Percentiles rank a stretch among this genome's conserved stretches.
These are phyloP conservation scores for Actenoides lindsayi DNA, from an alignment of 2,113 vertebrate species.

Conservation along the genomic window DNA sequence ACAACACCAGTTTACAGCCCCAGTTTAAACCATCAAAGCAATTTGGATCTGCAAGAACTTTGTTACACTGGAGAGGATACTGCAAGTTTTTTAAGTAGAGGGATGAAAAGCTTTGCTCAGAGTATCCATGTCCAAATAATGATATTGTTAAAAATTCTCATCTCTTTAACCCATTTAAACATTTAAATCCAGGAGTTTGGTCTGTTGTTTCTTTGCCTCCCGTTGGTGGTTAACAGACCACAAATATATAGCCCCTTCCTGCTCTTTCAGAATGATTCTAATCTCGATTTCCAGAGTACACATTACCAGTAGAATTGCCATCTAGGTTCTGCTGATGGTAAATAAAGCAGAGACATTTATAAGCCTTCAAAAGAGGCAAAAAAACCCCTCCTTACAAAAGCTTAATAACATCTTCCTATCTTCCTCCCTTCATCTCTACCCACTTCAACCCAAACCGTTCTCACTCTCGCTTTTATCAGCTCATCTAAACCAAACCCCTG, in stretches of 20 bases:
- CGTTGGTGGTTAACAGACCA: not conserved
- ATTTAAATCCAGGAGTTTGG: not conserved
- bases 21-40: not conserved
- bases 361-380: not conserved
- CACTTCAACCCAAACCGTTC: not conserved
- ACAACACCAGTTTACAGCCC: not conserved
- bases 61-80: not conserved
- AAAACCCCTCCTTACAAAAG: not conserved
- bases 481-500: not conserved
- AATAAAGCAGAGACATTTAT: not conserved
- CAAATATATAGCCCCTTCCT: fast-evolving
- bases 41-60: not conserved
- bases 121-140: not conserved
- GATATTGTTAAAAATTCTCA: not conserved
- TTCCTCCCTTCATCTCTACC: not conserved
- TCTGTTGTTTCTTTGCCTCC: not conserved
- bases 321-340: not conserved
- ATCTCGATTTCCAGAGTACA: not conserved
- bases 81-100: not conserved
- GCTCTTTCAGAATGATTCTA: not conserved
- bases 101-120: not conserved
- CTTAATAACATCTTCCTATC: not conserved
- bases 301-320: not conserved
- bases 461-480: not conserved
- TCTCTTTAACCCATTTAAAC: not conserved